These are phyloP conservation scores for Eupeodes latifasciatus DNA, from an alignment of 2,888 invertebrate species.

Conservation along the genomic window DNA sequence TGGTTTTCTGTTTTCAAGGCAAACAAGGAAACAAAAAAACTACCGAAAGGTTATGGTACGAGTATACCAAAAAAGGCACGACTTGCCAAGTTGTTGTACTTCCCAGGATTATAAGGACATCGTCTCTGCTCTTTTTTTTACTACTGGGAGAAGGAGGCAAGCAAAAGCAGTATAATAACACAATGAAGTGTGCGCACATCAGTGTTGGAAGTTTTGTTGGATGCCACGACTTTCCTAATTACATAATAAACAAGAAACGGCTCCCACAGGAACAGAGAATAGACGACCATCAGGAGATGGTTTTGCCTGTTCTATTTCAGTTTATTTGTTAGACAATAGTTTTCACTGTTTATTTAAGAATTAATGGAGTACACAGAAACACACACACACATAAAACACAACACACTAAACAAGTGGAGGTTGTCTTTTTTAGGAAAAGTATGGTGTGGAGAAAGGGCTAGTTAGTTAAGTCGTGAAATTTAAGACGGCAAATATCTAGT, in stretches of 20 bases:
- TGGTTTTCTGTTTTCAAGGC: slow-evolving; percentile 18
- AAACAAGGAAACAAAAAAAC: neutral
- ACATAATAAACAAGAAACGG: slow-evolving; percentile 72
- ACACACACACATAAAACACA: neutral
- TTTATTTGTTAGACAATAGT: slow-evolving; percentile 61
- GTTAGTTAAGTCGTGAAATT: slow-evolving; percentile 39
- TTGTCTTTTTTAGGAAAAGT: neutral
- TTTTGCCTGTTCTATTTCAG: slow-evolving; percentile 21
- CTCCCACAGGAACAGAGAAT: slow-evolving; percentile 46
- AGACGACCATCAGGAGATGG: neutral
- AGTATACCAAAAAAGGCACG: slow-evolving; percentile 26
- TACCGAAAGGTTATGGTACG: neutral
- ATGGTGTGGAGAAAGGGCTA: slow-evolving; percentile 6
- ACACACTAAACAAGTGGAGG: too few species aligned
- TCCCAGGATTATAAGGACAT: slow-evolving; percentile 29
- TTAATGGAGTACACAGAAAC: slow-evolving; percentile 41
- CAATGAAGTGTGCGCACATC: slow-evolving; percentile 71
- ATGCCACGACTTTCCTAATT: slow-evolving; percentile 63
- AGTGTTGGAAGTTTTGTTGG: slow-evolving; percentile 65
- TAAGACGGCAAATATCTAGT: slow-evolving; percentile 6
- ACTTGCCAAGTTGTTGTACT: slow-evolving; percentile 22
- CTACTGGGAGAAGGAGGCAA: slow-evolving; percentile 16
- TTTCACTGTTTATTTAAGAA: slow-evolving; percentile 59
- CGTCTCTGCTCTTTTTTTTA: neutral
- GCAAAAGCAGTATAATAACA: slow-evolving; percentile 43